Conservation (phyloP, 2,888 invertebrate species). For the Drosophila paucipuncta region DNA sequence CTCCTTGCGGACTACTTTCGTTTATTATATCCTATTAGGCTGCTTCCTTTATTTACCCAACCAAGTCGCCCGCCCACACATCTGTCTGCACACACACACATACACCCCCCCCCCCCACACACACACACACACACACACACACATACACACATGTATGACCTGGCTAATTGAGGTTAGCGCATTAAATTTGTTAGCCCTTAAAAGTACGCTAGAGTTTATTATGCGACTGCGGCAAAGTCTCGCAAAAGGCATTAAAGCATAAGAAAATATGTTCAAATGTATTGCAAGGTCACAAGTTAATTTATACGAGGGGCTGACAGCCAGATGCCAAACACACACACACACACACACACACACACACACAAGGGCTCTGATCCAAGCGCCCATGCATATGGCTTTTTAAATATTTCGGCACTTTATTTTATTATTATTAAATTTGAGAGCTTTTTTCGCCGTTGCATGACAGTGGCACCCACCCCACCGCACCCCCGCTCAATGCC, state of each 20-base stretch:
- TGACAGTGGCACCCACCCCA: background rate
- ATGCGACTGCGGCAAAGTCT: conserved; percentile 7
- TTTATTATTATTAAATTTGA: conserved; percentile 60
- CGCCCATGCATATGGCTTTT: conserved; percentile 18
- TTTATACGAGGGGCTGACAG: conserved; percentile 64
- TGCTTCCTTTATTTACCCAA: conserved; percentile 28
- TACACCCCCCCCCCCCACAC: background rate
- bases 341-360: conserved; percentile 22
- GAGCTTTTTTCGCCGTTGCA: conserved; percentile 23
- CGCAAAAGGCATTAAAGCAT: conserved; percentile 65
- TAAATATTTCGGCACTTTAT: conserved; percentile 34
- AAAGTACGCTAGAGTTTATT: conserved; percentile 45
- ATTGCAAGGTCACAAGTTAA: conserved; percentile 73
- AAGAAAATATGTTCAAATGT: conserved; percentile 63
- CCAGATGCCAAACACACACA: conserved; percentile 22
- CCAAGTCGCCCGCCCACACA: background rate
- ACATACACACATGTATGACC: conserved; percentile 20
- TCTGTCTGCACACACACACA: conserved; percentile 5
- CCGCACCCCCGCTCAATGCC: background rate
- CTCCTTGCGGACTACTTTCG: conserved; percentile 29
- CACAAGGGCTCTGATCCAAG: conserved; percentile 19
- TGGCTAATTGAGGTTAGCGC: conserved; percentile 56
- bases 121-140: conserved; percentile 5
- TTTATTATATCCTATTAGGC: conserved; percentile 49
- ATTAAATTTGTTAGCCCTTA: conserved; percentile 38